Conservation (phyloP, 2,113 vertebrate genomes). For the Paedocypris sp. region DNA sequence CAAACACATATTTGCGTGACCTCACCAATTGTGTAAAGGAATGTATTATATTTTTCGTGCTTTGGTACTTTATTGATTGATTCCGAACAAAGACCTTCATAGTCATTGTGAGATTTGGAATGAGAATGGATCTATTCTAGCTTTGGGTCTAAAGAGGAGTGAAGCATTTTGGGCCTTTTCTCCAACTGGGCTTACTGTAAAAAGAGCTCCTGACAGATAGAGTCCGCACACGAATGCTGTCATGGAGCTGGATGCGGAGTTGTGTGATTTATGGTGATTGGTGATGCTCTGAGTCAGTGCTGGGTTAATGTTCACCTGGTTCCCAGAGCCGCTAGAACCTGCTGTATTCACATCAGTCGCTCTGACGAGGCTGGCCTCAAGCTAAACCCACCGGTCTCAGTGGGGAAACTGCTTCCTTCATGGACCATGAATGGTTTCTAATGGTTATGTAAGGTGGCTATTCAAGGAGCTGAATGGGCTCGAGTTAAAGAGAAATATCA, state of each 20-base stretch:
- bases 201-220: slow-evolving; percentile 50
- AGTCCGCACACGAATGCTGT: slow-evolving; percentile 54
- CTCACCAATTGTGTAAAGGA: neutral
- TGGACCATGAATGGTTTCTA: slow-evolving; percentile 25
- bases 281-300: slow-evolving; percentile 49
- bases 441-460: slow-evolving; percentile 29
- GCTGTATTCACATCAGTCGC: slow-evolving; percentile 33
- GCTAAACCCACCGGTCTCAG: slow-evolving; percentile 49
- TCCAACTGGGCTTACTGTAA: slow-evolving; percentile 31
- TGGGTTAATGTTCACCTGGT: slow-evolving; percentile 64
- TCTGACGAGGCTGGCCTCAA: slow-evolving; percentile 44
- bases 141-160: slow-evolving; percentile 27
- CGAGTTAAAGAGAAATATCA: slow-evolving; percentile 24
- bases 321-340: slow-evolving; percentile 39
- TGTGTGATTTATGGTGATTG: slow-evolving; percentile 62
- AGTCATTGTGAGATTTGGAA: slow-evolving; percentile 9
- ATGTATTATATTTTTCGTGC: neutral
- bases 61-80: slow-evolving; percentile 12
- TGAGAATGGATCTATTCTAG: slow-evolving; percentile 11
- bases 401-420: slow-evolving; percentile 44
- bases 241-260: slow-evolving; percentile 35
- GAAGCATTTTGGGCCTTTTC: slow-evolving; percentile 27
- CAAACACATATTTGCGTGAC: slow-evolving; percentile 2
- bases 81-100: slow-evolving; percentile 3
- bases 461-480: slow-evolving; percentile 26